These are phyloP conservation scores for Drosophila antonietae DNA, from an alignment of 2,888 invertebrate genomes.

Conservation along the genomic window DNA sequence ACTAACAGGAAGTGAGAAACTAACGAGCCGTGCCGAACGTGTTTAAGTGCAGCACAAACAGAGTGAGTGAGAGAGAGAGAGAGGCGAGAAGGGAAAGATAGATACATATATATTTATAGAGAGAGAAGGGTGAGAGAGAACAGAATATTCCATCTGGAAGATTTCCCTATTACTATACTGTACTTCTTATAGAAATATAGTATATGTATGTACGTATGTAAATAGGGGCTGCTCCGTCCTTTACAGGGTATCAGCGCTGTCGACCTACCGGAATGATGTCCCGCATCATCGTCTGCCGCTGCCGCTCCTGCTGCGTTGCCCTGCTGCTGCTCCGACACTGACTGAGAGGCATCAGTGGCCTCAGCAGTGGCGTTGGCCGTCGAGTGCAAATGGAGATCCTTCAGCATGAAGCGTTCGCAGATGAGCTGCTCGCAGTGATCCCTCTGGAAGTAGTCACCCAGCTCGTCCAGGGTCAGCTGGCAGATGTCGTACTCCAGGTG, in stretches of 20 bases:
- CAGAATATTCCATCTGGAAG: neutral
- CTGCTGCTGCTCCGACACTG: constrained; percentile 47
- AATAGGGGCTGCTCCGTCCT: neutral
- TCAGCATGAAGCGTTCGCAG: constrained; percentile 83
- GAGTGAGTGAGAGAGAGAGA: neutral
- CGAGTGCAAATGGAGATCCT: constrained; percentile 71
- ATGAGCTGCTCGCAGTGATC: constrained; percentile 83
- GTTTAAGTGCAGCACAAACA: constrained; percentile 14
- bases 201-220: neutral
- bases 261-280: constrained; percentile 89
- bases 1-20: constrained; percentile 44
- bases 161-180: neutral
- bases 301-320: constrained; percentile 70
- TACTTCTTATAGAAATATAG: neutral
- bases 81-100: neutral
- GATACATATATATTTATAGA: neutral
- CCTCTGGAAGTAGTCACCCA: constrained; percentile 83
- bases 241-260: constrained; percentile 1
- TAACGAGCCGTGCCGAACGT: constrained; percentile 42
- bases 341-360: constrained; percentile 35
- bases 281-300: constrained; percentile 87
- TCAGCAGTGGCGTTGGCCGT: constrained; percentile 1
- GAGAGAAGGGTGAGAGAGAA: neutral
- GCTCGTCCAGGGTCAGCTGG: constrained; percentile 81
- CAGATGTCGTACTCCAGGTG: constrained; percentile 82